phyloP scores from a whole-genome alignment of 2,113 vertebrate species.

The Numida meleagris region DNA sequence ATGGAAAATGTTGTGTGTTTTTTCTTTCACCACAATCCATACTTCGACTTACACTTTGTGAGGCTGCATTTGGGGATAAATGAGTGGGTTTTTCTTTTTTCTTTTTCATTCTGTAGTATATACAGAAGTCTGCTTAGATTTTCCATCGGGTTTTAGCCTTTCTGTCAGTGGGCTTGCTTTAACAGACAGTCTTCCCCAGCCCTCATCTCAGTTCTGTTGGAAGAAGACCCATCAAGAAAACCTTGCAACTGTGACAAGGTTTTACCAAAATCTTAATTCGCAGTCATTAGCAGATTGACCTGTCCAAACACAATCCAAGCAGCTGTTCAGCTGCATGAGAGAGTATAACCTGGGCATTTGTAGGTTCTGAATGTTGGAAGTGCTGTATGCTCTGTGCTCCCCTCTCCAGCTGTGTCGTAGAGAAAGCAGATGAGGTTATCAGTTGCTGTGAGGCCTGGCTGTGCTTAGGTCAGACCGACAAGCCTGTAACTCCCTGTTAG shows the following conservation, averaged over 20 bases:
- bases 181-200: not conserved
- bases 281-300: not conserved
- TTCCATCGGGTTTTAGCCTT: not conserved
- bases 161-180: not conserved
- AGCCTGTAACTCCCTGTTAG: not conserved
- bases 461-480: too few relatives aligned
- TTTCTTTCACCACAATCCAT: not conserved
- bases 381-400: not conserved
- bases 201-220: not conserved
- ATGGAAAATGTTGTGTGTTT: not conserved
- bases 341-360: not conserved
- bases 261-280: not conserved
- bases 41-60: not conserved
- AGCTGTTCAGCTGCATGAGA: not conserved
- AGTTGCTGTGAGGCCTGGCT: not conserved
- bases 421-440: not conserved
- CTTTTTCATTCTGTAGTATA: not conserved
- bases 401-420: not conserved
- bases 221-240: not conserved
- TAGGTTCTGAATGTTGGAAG: not conserved
- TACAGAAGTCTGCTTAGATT: not conserved
- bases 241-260: not conserved
- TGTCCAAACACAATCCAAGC: not conserved
- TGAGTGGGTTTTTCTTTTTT: not conserved
- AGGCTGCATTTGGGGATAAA: not conserved